Evolutionary conservation across 2,797 vertebrate genomes (phyloP), one percentile per base, ranked within the genome.

Genomic region (Ptychobarbus kaznakovi): DNA sequence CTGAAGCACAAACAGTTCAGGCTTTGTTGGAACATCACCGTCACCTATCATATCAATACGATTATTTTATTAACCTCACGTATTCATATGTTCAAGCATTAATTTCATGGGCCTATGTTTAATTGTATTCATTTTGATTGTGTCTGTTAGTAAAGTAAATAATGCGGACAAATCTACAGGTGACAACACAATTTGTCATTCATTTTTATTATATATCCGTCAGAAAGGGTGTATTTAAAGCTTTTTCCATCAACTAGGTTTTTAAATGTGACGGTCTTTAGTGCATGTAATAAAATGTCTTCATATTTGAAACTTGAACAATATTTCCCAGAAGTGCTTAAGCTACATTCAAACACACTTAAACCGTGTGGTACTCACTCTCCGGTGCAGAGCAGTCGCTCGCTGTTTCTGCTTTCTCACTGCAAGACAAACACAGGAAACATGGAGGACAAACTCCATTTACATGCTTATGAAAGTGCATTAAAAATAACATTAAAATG

Each of bases 341-440:
- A 53, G 49, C 51, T 53, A 6, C 16, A 53, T 53, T 53, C 6
- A 53, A 53, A 53, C 51, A 53, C 51, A 53, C 16, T 53, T 53
- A 18, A 53, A 53, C 51, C 6, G 6, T 20, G 2, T 51, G 49
- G 42, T 83, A 95, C 95, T 96, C 92, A 96, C 96, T 92, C 89
- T 95, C 96, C 61, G 95, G 95, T 86, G 93, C 97, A 1, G 97
- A 97, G 92, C 97, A 96, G 46, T 97, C 97, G 0, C 97, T 98
- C 89, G 96, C 95, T 42, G 96, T 94, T 93, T 99, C 98, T 1
- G 96, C 95, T 93, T 98, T 99, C 93, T 99, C 98, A 1, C 98
- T 99, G 95, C 65, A 91, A 87, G 87, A 92, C 25, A 69, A 61
- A 69, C 73, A 77, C 8, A 51, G 4, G 32, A 76, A 53, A 69